Evolutionary conservation across 2,113 vertebrate genomes (phyloP), one percentile per base, ranked within the genome.

Genomic region (Patagioenas fasciata): DNA sequence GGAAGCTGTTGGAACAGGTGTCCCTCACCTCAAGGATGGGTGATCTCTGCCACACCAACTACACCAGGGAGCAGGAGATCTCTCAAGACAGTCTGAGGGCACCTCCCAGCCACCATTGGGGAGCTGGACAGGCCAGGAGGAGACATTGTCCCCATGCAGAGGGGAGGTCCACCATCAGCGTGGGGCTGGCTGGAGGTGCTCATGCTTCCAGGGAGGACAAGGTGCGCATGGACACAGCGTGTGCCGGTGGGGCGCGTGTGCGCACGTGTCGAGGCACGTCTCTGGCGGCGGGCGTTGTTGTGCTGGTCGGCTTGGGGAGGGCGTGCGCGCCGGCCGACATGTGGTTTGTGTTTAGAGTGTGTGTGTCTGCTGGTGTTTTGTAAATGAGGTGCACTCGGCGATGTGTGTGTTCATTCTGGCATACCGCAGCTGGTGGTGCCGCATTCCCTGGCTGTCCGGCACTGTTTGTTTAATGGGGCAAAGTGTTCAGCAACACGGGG

Each of bases 341-440:
- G 80, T 94, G 96, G 40, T 88, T 96, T 86, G 83, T 92, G 83
- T 96, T 95, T 89, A 17, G 57, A 88, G 80, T 25, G 91, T 48
- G 83, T 15, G 83, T 15, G 80, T 78, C 72, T 88, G 86, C 34
- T 24, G 81, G 54, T 62, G 88, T 57, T 93, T 53, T 86, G 86
- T 61, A 56, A 88, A 80, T 42, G 82, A 91, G 85, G 91, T 80
- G 85, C 66, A 5, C 83, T 88, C 11, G 2, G 93, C 14, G 9
- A 83, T 25, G 67, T 93, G 91, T 91, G 94, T 88, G 88, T 62
- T 91, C 85, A 9, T 34, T 64, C 77, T 81, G 88, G 80, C 84
- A 14, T 1, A 20, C 34, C 3, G 2, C 2, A 16, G 66, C 42
- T 0, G 1, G 14, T 5, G 80, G 44, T 51, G 75, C 72, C 0